Evolutionary conservation across 2,888 invertebrate genomes (phyloP).

Genomic region (Galerucella calmariensis): DNA sequence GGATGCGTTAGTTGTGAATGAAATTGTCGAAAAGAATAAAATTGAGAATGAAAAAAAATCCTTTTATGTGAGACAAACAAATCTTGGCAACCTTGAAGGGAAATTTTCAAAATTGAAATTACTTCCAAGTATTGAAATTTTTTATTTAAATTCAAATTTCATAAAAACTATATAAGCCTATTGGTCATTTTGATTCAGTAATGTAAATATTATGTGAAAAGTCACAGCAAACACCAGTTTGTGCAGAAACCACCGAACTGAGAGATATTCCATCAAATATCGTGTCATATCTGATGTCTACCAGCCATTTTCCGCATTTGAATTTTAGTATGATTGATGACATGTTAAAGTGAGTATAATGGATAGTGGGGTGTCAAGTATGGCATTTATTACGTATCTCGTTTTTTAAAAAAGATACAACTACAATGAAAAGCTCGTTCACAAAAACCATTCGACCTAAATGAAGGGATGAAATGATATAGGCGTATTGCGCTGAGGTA

Average conservation of each 20-base stretch:
- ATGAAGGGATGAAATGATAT: constrained; percentile 6
- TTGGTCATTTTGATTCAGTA: no score
- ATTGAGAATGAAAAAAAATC: no score
- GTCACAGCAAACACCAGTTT: background rate
- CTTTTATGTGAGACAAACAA: no score
- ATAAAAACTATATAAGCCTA: no score
- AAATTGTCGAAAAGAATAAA: no score
- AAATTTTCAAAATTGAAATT: no score
- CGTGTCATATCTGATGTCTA: constrained; percentile 37
- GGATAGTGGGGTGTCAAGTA: constrained; percentile 51
- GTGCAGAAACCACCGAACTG: constrained; percentile 3
- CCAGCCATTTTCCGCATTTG: constrained; percentile 50
- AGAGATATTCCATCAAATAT: constrained; percentile 28
- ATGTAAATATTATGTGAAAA: no score
- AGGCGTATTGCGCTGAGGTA: background rate
- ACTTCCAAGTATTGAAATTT: no score
- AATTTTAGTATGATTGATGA: constrained; percentile 54
- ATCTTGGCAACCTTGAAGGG: no score
- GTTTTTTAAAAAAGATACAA: constrained; percentile 26
- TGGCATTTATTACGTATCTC: constrained; percentile 41
- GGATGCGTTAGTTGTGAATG: no score
- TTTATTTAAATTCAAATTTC: no score
- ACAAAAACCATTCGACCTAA: constrained; percentile 1
- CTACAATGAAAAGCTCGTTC: constrained; percentile 31
- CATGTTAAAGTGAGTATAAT: constrained; percentile 50